phyloP scores from a whole-genome alignment of 2,888 invertebrate genomes.

The Leptinotarsa tumamoca region DNA sequence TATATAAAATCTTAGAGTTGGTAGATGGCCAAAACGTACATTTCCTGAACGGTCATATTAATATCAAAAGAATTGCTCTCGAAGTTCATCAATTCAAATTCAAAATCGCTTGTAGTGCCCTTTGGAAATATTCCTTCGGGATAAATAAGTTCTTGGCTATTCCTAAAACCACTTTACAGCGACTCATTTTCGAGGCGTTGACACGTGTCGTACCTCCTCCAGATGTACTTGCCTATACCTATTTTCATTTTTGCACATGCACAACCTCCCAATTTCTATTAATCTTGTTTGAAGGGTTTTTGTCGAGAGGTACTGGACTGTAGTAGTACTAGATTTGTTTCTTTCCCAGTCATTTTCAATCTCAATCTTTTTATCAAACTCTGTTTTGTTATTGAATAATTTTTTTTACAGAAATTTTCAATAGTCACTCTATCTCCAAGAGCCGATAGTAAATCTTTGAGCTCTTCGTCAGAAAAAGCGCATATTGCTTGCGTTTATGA shows the following conservation, averaged over 20 bases:
- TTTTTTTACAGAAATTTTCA: slow-evolving; percentile 4
- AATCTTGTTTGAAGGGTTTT: slow-evolving; percentile 4
- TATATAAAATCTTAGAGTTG: slow-evolving; percentile 27
- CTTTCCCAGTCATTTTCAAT: slow-evolving; percentile 17
- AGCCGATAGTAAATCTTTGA: not conserved
- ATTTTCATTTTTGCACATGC: slow-evolving; percentile 14
- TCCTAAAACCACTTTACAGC: slow-evolving; percentile 1
- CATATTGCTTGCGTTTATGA: not conserved
- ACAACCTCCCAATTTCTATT: slow-evolving; percentile 25
- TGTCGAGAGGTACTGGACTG: not conserved
- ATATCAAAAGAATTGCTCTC: slow-evolving; percentile 20
- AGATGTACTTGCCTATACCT: slow-evolving; percentile 12
- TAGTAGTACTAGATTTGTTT: not conserved
- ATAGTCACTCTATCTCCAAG: slow-evolving; percentile 7
- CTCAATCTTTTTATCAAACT: slow-evolving; percentile 28
- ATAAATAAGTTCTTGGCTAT: slow-evolving; percentile 26
- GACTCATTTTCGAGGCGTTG: not conserved
- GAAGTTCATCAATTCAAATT: slow-evolving; percentile 23
- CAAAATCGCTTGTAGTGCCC: slow-evolving; percentile 5
- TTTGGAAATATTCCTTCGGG: slow-evolving; percentile 19
- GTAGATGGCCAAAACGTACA: slow-evolving; percentile 25
- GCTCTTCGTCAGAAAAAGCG: not conserved
- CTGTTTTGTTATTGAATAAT: slow-evolving; percentile 11
- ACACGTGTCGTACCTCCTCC: slow-evolving; percentile 23
- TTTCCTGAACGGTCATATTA: slow-evolving; percentile 25